Base-by-base conservation (phyloP, 2,888 invertebrate species). In the Liodrosophila aerea region DNA sequence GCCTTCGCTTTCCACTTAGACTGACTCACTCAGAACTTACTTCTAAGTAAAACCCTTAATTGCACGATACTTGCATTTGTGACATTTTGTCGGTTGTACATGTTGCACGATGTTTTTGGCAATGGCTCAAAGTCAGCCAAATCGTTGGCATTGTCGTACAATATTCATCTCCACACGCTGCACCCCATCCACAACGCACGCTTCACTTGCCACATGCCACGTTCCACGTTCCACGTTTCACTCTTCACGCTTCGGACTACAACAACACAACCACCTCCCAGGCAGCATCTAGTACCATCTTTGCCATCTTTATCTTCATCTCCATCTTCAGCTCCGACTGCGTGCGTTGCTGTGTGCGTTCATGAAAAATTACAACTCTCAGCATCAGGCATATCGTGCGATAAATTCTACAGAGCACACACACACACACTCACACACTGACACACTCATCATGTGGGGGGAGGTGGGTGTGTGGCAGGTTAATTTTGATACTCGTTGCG, bases 361-460 rank as follows among this genome's bases (percentile, higher is more conserved):
- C 53, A 49, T 68, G 68, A 86, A 81, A 80, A 86, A 81, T 86
- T 82, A 86, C 86, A 85, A 77, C 85, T 82, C 71, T 86, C 75
- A 85, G 75, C 83, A 85, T 85, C 85, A 71, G 71, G 64, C 85
- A 52, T 71, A 84, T 64, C 68, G 71, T 86, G 83, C 85, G 54
- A 81, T 81, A 86, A 85, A 81, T 81, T 82, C 46, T 50, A 62
- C 61, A 63, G 61, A 46, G 57, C 62, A 43, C 60, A 65, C 56
- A 54, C 53, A 47, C 52, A 46, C 56, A 49, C 58, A 33, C 44
- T 40, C 44, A 37, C 31, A 36, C 13, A 18, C 34, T 9, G 9
- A 37, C 39, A 7, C n/a, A 22, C 22, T 22, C 22, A 22, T 22
- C 22, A 22, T 22, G 22, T 5, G 22, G 34, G n/a, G 16, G 11